Percentiles rank a stretch among this genome's conserved stretches.
phyloP scores from a whole-genome alignment of 2,797 vertebrate genomes.

The Sebastes hubbsi region DNA sequence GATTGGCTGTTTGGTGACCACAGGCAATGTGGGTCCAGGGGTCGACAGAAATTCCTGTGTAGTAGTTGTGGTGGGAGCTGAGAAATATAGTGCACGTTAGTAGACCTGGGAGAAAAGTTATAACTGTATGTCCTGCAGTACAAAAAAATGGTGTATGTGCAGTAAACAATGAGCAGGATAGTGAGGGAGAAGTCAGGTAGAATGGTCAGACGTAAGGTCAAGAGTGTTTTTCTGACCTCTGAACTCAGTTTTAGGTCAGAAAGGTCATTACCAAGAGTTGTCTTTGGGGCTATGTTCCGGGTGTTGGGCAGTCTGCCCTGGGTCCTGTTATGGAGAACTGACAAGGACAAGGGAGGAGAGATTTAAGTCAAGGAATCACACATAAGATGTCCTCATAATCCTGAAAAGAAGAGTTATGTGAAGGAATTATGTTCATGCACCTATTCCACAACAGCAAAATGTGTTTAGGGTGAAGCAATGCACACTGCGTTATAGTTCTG shows the following conservation, averaged over 20 bases:
- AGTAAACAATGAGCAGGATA: slow-evolving; percentile 5
- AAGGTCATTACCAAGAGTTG: slow-evolving; percentile 77
- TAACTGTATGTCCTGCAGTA: slow-evolving; percentile 14
- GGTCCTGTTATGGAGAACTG: slow-evolving; percentile 74
- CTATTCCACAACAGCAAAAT: not conserved
- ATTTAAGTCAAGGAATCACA: slow-evolving; percentile 46
- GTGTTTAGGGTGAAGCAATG: not conserved
- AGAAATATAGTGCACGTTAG: slow-evolving; percentile 74
- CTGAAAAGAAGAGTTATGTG: slow-evolving; percentile 34
- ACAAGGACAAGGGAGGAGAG: slow-evolving; percentile 60
- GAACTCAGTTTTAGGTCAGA: slow-evolving; percentile 49
- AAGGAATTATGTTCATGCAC: not conserved
- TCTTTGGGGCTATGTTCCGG: slow-evolving; percentile 61
- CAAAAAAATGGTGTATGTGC: not conserved
- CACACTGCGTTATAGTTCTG: not conserved
- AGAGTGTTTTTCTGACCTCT: slow-evolving; percentile 42
- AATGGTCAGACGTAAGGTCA: slow-evolving; percentile 18
- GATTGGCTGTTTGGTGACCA: slow-evolving; percentile 69
- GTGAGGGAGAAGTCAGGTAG: slow-evolving; percentile 18
- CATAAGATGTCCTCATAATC: slow-evolving; percentile 3
- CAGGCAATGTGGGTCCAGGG: slow-evolving; percentile 57
- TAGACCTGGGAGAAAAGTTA: slow-evolving; percentile 41
- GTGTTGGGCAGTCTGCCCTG: slow-evolving; percentile 46
- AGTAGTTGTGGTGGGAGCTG: slow-evolving; percentile 73
- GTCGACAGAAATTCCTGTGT: slow-evolving; percentile 70